Conservation (phyloP, 2,113 vertebrate species). For the Elaphurus davidianus region DNA sequence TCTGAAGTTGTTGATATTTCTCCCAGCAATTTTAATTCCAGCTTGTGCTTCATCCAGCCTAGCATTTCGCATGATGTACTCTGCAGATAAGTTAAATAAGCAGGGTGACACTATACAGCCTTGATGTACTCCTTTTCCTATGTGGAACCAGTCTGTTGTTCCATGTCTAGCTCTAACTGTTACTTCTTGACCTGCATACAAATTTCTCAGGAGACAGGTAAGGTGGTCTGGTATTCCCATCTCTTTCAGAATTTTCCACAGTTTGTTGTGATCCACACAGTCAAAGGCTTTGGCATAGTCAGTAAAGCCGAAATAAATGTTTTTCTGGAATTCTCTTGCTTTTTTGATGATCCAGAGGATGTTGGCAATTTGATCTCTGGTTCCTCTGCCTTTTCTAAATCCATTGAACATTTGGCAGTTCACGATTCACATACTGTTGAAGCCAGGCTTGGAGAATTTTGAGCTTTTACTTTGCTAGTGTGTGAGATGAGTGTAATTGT, state of each 20-base stretch:
- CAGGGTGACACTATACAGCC: not conserved
- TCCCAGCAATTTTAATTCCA: not conserved
- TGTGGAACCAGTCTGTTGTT: not conserved
- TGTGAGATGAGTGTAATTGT: not conserved
- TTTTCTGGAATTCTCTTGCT: not conserved
- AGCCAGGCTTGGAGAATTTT: not conserved
- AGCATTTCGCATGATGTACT: not conserved
- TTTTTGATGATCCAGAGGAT: fast-evolving
- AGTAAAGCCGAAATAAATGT: not conserved
- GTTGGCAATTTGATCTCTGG: not conserved
- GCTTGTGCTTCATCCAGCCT: not conserved
- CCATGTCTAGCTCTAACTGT: not conserved
- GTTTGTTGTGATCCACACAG: not conserved
- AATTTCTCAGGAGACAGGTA: not conserved
- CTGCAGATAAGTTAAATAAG: not conserved
- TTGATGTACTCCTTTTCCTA: not conserved
- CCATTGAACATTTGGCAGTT: not conserved
- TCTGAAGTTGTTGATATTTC: not conserved
- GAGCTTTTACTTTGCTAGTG: not conserved
- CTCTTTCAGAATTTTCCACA: not conserved
- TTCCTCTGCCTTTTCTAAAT: not conserved
- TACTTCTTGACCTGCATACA: not conserved
- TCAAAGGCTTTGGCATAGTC: not conserved
- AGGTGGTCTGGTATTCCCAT: not conserved
- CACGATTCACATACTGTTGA: not conserved